phyloP scores from a whole-genome alignment of 2,888 invertebrate genomes.

The Drosophila prostipennis region DNA sequence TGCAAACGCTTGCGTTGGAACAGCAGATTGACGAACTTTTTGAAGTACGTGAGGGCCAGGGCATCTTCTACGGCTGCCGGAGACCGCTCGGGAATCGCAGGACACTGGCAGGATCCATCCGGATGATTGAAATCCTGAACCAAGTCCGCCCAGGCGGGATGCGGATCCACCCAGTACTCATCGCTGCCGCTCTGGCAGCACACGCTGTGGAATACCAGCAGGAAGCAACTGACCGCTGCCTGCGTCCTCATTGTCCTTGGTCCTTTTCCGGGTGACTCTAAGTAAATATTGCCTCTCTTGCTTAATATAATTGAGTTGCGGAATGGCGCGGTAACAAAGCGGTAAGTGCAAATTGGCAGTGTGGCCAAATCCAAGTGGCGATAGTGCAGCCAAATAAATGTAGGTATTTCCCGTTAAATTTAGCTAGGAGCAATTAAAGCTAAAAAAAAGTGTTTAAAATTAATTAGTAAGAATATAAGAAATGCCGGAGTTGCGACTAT shows the following conservation, averaged over 20 bases:
- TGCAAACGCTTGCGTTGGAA: slow-evolving; percentile 64
- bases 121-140: background rate
- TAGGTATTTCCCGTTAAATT: no score
- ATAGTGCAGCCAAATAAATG: background rate
- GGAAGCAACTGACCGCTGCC: slow-evolving; percentile 47
- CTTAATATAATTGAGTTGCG: background rate
- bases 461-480: no score
- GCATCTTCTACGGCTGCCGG: slow-evolving; percentile 54
- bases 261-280: background rate
- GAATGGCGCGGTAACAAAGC: slow-evolving; percentile 10
- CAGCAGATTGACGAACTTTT: slow-evolving; percentile 70
- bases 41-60: slow-evolving; percentile 73
- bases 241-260: slow-evolving; percentile 44
- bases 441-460: no score
- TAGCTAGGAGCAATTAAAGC: no score
- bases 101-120: slow-evolving; percentile 34
- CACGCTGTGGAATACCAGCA: slow-evolving; percentile 54
- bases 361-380: background rate
- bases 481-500: no score
- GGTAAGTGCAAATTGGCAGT: background rate
- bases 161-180: slow-evolving; percentile 51
- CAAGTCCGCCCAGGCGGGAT: slow-evolving; percentile 48
- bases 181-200: slow-evolving; percentile 49
- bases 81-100: slow-evolving; percentile 23
- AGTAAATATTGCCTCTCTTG: slow-evolving; percentile 3